Evolutionary conservation across 1,140 invertebrate species (phyloP).

Genomic region (Achatina immaculata): DNA sequence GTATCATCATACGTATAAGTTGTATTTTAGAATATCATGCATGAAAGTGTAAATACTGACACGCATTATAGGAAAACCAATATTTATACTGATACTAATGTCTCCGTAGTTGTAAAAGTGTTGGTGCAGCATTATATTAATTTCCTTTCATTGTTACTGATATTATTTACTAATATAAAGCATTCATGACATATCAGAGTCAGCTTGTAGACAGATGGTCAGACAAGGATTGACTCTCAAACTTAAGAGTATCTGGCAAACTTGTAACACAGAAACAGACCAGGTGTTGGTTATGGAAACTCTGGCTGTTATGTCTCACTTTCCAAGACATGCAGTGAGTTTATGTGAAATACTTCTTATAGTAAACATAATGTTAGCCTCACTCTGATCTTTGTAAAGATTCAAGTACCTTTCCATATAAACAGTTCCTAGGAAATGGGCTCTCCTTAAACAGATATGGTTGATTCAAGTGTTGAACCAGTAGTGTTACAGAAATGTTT

Average conservation of each 20-base stretch:
- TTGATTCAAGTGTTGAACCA: too few relatives aligned
- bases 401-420: neutral
- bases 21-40: too few relatives aligned
- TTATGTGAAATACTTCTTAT: neutral
- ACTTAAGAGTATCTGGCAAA: constrained; percentile 15
- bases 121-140: too few relatives aligned
- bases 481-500: too few relatives aligned
- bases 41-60: too few relatives aligned
- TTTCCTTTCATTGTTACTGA: too few relatives aligned
- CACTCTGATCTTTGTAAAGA: neutral
- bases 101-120: too few relatives aligned
- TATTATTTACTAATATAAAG: neutral
- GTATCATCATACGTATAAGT: too few relatives aligned
- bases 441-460: too few relatives aligned
- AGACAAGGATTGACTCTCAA: constrained; percentile 20
- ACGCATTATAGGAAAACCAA: too few relatives aligned
- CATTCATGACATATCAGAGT: neutral
- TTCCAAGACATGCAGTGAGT: constrained; percentile 3
- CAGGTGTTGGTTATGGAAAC: constrained; percentile 11
- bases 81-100: too few relatives aligned
- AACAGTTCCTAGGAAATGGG: neutral
- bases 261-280: constrained; percentile 4
- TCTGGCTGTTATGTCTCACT: constrained; percentile 4
- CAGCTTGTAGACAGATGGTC: constrained; percentile 23
- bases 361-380: neutral